Base-by-base conservation (phyloP, 2,113 vertebrate genomes). In the Epinephelus cyanopodus region DNA sequence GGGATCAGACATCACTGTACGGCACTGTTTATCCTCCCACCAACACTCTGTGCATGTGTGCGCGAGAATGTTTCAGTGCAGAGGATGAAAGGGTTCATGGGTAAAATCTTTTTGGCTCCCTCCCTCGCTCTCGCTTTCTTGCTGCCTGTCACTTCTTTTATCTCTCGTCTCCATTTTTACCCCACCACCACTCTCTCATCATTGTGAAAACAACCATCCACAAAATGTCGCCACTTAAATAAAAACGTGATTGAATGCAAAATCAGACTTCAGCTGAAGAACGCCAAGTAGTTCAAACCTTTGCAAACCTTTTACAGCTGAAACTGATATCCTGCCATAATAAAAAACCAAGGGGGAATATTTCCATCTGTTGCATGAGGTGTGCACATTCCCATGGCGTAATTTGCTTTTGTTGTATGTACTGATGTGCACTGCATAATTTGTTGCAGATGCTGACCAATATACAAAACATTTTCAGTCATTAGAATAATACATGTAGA, bases 21-120 rank as follows among this genome's bases (percentile, higher is more conserved):
- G 21, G 79, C 82, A 69, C 86, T 84, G 87, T 90, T 88, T 86
- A 85, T 87, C 84, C 86, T 87, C 89, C 88, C 80, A 88, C 23
- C 37, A 53, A 64, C 72, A 57, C 65, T 52, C 0, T 50, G 29
- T 52, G 33, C 15, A 17, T 85, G 76, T 66, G 76, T 66, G 60
- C 53, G 63, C 65, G 53, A 61, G 42, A 19, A 45, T 65, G 45
- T 45, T 57, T 54, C 37, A 74, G 76, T 78, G 78, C 80, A 84
- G 86, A 70, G 83, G 88, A 93, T 89, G 77, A 89, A 90, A 92
- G 82, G 27, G 56, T 60, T 83, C 64, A 52, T 79, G 82, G 67
- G 76, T 72, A 85, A 80, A 86, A 77, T 75, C 47, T 74, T 85
- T 87, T 73, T 33, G 13, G 52, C 81, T 76, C 63, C 63, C 65